Percentiles rank a stretch among this genome's conserved stretches.
These are phyloP conservation scores for Acronicta aceris DNA, from an alignment of 2,888 invertebrate genomes.

Conservation along the genomic window DNA sequence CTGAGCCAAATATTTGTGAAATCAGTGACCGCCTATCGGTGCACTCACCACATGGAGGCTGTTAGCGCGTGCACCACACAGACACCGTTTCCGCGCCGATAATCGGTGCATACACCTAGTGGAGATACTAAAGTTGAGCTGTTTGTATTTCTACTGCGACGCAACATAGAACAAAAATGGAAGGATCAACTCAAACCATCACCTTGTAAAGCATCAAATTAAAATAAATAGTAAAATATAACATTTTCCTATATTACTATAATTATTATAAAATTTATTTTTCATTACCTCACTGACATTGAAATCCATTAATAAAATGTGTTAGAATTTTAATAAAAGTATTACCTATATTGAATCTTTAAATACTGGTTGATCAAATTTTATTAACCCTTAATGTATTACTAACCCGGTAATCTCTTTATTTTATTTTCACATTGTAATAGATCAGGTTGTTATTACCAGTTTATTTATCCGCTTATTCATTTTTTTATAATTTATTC, in stretches of 20 bases:
- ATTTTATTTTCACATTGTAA: conserved; percentile 28
- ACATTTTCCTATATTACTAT: conserved; percentile 13
- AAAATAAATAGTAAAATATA: conserved; percentile 9
- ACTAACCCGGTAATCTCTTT: conserved; percentile 34
- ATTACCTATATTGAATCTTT: conserved; percentile 41
- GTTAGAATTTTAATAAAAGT: conserved; percentile 42
- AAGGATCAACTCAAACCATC: conserved; percentile 32
- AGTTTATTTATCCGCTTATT: conserved; percentile 11
- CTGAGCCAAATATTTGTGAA: conserved; percentile 14
- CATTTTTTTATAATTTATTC: conserved; percentile 21
- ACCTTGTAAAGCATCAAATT: conserved; percentile 31
- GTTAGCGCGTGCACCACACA: conserved; percentile 47
- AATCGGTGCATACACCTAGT: conserved; percentile 27
- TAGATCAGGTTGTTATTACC: conserved; percentile 21
- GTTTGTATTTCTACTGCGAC: conserved; percentile 53
- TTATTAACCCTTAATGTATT: conserved; percentile 15
- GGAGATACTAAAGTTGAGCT: conserved; percentile 50
- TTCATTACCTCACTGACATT: conserved; percentile 45
- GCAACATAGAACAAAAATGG: conserved; percentile 57
- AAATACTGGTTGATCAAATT: conserved; percentile 17
- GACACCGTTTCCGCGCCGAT: conserved; percentile 15
- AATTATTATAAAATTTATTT: conserved; percentile 29
- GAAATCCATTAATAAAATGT: conserved; percentile 32
- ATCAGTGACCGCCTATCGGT: conserved; percentile 17
- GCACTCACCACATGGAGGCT: conserved; percentile 19